Conservation (phyloP, 2,797 vertebrate genomes). For the Acropternis orthonyx region DNA sequence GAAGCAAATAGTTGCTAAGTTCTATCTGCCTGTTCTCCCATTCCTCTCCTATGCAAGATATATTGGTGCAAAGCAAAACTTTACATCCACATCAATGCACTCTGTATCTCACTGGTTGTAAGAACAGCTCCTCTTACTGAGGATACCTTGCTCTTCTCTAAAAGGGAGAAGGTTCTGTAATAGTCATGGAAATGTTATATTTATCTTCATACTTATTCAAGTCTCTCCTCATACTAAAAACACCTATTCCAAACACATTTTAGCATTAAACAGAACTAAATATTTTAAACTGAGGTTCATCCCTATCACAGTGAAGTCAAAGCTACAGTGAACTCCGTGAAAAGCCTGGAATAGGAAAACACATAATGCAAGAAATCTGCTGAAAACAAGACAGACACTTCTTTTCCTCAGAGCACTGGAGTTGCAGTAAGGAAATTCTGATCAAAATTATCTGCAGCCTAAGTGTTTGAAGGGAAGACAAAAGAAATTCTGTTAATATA, state of each 20-base stretch:
- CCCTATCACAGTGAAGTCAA: neutral
- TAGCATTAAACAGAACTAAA: neutral
- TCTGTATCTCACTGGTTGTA: neutral
- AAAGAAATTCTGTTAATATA: neutral
- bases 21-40: neutral
- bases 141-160: neutral
- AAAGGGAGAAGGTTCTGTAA: neutral
- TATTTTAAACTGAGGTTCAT: neutral
- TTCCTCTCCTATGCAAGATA: neutral
- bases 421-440: neutral
- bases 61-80: neutral
- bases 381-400: neutral
- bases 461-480: neutral
- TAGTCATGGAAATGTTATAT: neutral
- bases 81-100: neutral
- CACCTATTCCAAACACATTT: neutral
- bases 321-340: neutral
- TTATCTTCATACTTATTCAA: neutral
- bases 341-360: neutral
- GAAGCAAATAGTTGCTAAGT: neutral
- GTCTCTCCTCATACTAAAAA: neutral
- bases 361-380: neutral
- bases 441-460: neutral
- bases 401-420: neutral
- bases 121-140: neutral